Conservation (phyloP, 2,888 invertebrate genomes). For the Labia minor region DNA sequence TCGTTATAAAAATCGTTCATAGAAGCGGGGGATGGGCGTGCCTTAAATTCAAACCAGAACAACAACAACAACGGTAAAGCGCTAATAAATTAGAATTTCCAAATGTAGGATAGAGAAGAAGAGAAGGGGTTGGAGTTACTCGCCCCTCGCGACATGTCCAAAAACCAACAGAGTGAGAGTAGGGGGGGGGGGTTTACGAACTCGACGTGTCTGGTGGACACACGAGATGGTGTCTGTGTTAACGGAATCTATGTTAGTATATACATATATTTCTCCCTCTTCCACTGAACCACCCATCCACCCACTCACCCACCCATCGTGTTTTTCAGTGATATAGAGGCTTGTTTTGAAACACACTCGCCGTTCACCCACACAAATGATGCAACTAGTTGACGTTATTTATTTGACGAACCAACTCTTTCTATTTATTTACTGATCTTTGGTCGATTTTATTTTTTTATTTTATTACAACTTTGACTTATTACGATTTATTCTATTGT, state of each 20-base stretch:
- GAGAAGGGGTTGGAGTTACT: neutral
- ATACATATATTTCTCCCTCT: neutral
- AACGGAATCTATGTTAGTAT: conserved; percentile 2
- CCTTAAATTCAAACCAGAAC: conserved; percentile 4
- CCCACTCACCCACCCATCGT: too few relatives aligned
- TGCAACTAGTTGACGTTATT: conserved; percentile 7
- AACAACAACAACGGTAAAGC: conserved; percentile 6
- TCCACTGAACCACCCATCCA: neutral
- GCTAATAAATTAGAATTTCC: conserved; percentile 5
- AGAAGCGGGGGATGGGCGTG: neutral
- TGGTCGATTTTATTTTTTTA: neutral
- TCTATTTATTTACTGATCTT: neutral
- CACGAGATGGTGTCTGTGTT: neutral
- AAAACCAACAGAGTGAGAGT: too few relatives aligned
- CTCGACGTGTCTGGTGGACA: neutral
- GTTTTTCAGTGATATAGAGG: neutral
- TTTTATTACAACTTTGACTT: neutral
- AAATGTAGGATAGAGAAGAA: too few relatives aligned
- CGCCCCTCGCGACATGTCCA: neutral
- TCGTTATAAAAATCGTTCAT: conserved; percentile 7
- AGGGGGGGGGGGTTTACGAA: neutral
- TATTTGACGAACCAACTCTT: neutral
- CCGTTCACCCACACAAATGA: neutral
- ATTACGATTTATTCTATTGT: too few relatives aligned
- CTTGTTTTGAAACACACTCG: neutral